A percentile compares a stretch with the other conserved stretches of the same genome.
These are phyloP conservation scores for Clepsis dumicolana DNA, from an alignment of 2,888 invertebrate genomes.

Conservation along the genomic window DNA sequence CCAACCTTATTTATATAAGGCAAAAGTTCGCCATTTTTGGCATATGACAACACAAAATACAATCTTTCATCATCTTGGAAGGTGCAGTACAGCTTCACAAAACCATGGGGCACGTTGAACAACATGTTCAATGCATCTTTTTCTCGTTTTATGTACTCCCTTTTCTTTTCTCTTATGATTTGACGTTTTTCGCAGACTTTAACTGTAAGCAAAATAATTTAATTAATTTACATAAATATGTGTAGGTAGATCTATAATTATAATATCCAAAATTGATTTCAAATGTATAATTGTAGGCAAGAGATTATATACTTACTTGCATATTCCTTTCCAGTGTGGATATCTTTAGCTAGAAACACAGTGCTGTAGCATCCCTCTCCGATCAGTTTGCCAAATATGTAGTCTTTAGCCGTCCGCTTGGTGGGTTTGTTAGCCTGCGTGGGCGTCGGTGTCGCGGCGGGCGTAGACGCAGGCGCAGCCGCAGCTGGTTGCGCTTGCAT, in stretches of 20 bases:
- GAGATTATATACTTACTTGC: constrained; percentile 93
- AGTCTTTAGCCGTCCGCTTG: constrained; percentile 94
- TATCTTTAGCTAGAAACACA: constrained; percentile 97
- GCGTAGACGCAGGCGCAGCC: constrained; percentile 72
- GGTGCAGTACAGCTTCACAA: constrained; percentile 97
- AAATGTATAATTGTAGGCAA: not conserved
- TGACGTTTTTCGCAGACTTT: constrained; percentile 99
- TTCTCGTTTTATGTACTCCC: constrained; percentile 96
- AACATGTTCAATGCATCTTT: constrained; percentile 96
- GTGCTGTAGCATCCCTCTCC: constrained; percentile 99
- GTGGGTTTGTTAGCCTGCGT: constrained; percentile 77
- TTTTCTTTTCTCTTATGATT: constrained; percentile 97
- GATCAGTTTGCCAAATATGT: constrained; percentile 97
- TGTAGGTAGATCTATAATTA: not conserved
- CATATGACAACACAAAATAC: constrained; percentile 98
- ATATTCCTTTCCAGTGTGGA: constrained; percentile 95
- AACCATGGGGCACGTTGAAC: constrained; percentile 93
- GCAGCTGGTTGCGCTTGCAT: constrained; percentile 82
- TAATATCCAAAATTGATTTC: not conserved
- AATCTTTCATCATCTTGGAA: constrained; percentile 97
- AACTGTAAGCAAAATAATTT: constrained; percentile 87
- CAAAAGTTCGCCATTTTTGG: constrained; percentile 97
- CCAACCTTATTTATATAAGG: constrained; percentile 96
- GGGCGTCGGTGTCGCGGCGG: constrained; percentile 74
- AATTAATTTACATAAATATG: constrained; percentile 5